Base-by-base conservation (phyloP, 64 coral and sea anemone genomes). In the Trachythela sp. region DNA sequence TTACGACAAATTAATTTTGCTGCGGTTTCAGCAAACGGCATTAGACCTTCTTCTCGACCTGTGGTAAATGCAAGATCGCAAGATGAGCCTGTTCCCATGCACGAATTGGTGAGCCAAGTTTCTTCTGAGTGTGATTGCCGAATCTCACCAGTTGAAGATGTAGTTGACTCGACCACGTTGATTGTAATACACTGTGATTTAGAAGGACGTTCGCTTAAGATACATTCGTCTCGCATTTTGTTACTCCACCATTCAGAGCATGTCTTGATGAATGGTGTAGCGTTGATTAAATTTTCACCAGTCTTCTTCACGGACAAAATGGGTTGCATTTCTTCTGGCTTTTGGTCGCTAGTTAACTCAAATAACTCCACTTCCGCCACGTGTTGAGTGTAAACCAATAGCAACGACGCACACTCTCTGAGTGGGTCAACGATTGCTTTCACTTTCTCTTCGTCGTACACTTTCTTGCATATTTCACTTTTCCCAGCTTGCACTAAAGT, bases 331-430 rank as follows among this genome's bases (percentile, higher is more conserved):
- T 64, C 13, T 27, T 64, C 56, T 42, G 87, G 85, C 24, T 75
- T 89, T 40, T 86, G 86, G 86, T 59, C 40, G 9, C 85, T n/a
- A 29, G 76, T 76, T 60, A 92, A 89, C 70, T 97, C 90, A 39
- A 85, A 83, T 56, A 97, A 88, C 30, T 84, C 86, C 32, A 97
- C 58, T 68, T 88, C 92, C 39, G 30, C 88, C 10, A 97, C 89
- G 85, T 92, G 92, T 52, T 80, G 31, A 8, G 75, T 80, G 75
- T 37, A 80, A 10, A 80, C 32, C 37, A 80, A 80, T 40, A 80
- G 31, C 31, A 40, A 35, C 33, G 75, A 40, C 13, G 37, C 37
- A 80, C 37, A 34, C 8, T 80, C 75, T 80, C 37, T 80, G 11
- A 80, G 37, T 9, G 75, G 34, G 0, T 80, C 32, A 30, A 80